Conservation (phyloP, 2,113 vertebrate species). For the Sphaerodactylus townsendi region DNA sequence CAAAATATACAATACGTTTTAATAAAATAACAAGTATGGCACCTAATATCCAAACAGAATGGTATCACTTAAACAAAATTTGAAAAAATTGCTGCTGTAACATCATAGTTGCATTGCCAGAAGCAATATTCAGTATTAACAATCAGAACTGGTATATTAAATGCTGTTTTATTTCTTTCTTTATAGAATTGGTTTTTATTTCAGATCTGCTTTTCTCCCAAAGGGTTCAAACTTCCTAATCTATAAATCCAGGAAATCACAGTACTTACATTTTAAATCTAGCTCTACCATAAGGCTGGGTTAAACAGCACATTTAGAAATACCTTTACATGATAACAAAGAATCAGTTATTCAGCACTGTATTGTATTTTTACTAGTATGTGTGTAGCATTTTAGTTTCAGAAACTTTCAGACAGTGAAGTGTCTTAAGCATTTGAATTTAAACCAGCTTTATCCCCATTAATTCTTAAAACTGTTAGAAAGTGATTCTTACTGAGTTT, state of each 20-base stretch:
- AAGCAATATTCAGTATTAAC: slow-evolving; percentile 19
- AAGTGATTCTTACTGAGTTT: background rate
- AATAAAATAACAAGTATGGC: background rate
- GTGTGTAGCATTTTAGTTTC: background rate
- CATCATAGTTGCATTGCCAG: slow-evolving; percentile 23
- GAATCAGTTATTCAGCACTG: background rate
- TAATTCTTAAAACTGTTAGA: background rate
- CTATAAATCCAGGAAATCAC: background rate
- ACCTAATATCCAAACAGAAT: background rate
- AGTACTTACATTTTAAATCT: background rate
- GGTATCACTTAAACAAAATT: background rate
- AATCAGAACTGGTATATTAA: slow-evolving; percentile 1
- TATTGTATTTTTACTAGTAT: background rate
- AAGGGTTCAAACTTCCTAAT: background rate
- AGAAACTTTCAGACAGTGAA: background rate
- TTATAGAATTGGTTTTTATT: too few species aligned
- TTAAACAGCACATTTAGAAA: background rate
- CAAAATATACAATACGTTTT: background rate
- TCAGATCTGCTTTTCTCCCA: too few species aligned
- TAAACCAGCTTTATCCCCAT: background rate
- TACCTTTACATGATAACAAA: background rate
- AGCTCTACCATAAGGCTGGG: background rate
- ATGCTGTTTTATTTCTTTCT: background rate
- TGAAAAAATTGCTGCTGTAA: slow-evolving; percentile 18
- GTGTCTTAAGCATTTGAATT: background rate